Base-by-base conservation (phyloP, 2,888 invertebrate genomes). In the Heliconius erato region DNA sequence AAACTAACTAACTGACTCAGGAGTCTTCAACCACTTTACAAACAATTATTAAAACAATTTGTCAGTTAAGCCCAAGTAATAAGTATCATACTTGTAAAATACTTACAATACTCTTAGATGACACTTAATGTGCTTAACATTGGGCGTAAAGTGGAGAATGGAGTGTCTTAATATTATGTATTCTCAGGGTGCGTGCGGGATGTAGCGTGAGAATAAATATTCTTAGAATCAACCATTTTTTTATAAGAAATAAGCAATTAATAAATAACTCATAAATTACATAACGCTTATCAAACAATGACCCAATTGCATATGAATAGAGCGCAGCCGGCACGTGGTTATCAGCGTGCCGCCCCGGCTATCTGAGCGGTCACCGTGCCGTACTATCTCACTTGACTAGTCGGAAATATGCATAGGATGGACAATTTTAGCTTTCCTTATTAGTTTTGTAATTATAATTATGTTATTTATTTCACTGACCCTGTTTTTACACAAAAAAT, bases 281-380 rank as follows among this genome's bases (percentile, higher is more conserved):
- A 63, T 72, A 69, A 81, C 44, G n/a, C 26, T 74, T 78, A 83
- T 83, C 77, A 72, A 79, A 69, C 80, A 81, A 78, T 74, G 80
- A 67, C 80, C 80, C 68, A 72, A 68, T 78, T 83, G 80, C 65
- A 77, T 49, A 76, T 71, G 79, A 35, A 74, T 68, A 54, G 54
- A 54, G 54, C 54, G 7, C 19, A 7, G 26, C 40, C 63, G 65
- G 80, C 83, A 82, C 83, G 82, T 80, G 84, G 76, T 82, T 84
- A 84, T 84, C 83, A 74, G 72, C 72, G 77, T 83, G 82, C 82
- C 82, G 84, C 74, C 54, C 78, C 69, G 77, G 44, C 81, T 81
- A 81, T 81, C 81, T 35, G 76, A 12, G 77, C 85, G 89, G 89
- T 89, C 89, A 87, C 87, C 84, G 89, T 82, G 86, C 88, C 79